phyloP scores from a whole-genome alignment of 2,797 vertebrate species.

The Sternarchorhynchus goeldii region DNA sequence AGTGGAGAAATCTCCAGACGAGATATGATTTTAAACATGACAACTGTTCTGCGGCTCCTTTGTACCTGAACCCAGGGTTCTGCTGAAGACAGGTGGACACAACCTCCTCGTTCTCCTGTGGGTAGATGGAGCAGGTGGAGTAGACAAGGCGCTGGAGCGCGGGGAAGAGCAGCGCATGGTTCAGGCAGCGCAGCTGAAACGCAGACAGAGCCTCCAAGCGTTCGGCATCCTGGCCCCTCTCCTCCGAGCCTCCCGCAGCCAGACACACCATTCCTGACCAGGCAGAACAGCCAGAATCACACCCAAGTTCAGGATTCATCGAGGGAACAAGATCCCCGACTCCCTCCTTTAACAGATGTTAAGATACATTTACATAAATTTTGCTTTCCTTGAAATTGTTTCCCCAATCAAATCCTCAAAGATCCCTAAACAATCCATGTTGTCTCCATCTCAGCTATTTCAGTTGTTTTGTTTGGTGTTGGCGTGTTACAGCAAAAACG shows the following conservation, averaged over 20 bases:
- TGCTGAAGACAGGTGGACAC: conserved; percentile 77
- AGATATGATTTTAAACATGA: background rate
- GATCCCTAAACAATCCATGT: no score
- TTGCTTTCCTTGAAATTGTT: no score
- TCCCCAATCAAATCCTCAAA: no score
- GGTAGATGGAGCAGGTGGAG: conserved; percentile 91
- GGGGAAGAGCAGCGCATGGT: conserved; percentile 84
- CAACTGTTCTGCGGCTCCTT: background rate
- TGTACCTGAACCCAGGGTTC: conserved; percentile 79
- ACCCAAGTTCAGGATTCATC: background rate
- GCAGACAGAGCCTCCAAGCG: conserved; percentile 82
- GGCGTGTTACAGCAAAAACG: no score
- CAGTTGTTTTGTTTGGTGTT: no score
- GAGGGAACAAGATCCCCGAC: background rate
- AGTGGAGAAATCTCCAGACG: no score
- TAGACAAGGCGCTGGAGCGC: conserved; percentile 82
- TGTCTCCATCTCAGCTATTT: no score
- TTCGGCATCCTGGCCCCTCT: conserved; percentile 50
- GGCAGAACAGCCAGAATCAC: background rate
- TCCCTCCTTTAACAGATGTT: background rate
- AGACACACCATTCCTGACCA: conserved; percentile 84
- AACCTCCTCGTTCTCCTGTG: conserved; percentile 91
- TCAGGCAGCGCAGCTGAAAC: conserved; percentile 85
- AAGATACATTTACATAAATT: no score
- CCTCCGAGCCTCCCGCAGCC: conserved; percentile 45